phyloP scores from a whole-genome alignment of 2,888 invertebrate species.

The Eupithecia inturbata region DNA sequence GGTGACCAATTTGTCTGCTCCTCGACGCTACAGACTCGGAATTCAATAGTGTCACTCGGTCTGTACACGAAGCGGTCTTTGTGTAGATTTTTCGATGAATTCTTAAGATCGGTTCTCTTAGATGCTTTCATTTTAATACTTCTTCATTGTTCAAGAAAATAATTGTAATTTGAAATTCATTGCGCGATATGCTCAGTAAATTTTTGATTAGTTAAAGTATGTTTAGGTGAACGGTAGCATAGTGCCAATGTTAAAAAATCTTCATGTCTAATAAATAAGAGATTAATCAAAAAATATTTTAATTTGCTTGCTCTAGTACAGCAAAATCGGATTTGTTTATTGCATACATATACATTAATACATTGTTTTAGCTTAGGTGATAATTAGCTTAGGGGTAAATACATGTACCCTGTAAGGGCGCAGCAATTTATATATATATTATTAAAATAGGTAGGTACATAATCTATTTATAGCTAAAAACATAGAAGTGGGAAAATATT shows the following conservation, averaged over 20 bases:
- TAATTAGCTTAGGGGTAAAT: too few species aligned
- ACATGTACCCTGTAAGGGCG: too few species aligned
- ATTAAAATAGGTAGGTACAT: too few species aligned
- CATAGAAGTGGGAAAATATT: too few species aligned
- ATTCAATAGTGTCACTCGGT: conserved; percentile 37
- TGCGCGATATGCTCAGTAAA: not conserved
- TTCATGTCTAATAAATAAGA: too few species aligned
- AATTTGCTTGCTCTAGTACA: not conserved
- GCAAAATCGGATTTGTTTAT: too few species aligned
- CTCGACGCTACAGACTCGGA: conserved; percentile 35
- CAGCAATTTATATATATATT: too few species aligned
- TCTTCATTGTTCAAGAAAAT: not conserved
- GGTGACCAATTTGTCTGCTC: conserved; percentile 42
- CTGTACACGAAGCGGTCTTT: conserved; percentile 13
- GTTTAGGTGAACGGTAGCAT: not conserved
- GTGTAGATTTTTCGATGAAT: conserved; percentile 21
- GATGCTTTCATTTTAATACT: not conserved
- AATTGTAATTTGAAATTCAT: not conserved
- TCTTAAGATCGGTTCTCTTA: not conserved
- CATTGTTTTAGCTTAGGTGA: too few species aligned
- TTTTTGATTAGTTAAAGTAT: not conserved
- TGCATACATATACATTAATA: too few species aligned
- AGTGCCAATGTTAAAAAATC: not conserved
- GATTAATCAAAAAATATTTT: not conserved
- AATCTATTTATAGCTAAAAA: too few species aligned